Evolutionary conservation across 2,888 invertebrate genomes (phyloP).

Genomic region (Agrypnus murinus): DNA sequence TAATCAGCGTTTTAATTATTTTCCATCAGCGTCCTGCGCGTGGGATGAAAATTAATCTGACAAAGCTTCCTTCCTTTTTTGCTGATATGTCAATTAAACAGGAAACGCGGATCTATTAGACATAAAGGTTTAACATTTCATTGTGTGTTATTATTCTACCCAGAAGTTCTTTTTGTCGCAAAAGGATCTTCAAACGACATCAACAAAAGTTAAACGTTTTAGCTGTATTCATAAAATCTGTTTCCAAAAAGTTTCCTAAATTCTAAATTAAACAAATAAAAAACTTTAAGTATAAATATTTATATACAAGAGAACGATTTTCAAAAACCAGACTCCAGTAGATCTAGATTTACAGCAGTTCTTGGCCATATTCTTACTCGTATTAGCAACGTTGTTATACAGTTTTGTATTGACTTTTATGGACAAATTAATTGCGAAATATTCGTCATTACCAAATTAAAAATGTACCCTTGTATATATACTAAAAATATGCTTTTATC

Average conservation of each 20-base stretch:
- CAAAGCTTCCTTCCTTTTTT: conserved; percentile 9
- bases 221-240: too few relatives aligned
- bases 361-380: conserved; percentile 2
- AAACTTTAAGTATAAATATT: too few relatives aligned
- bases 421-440: background rate
- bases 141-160: too few relatives aligned
- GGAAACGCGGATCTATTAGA: conserved; percentile 1
- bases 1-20: conserved; percentile 18
- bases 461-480: background rate
- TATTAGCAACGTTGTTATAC: too few relatives aligned
- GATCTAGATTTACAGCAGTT: background rate
- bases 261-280: too few relatives aligned
- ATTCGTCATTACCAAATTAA: background rate
- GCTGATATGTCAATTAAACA: conserved; percentile 16
- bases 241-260: too few relatives aligned
- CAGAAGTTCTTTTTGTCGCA: too few relatives aligned
- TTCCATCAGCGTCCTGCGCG: conserved; percentile 6
- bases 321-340: background rate
- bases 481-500: background rate
- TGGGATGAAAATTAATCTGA: conserved; percentile 14
- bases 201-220: too few relatives aligned
- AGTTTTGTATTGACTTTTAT: too few relatives aligned
- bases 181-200: too few relatives aligned
- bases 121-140: too few relatives aligned
- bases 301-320: too few relatives aligned